Percentiles rank a stretch among this genome's conserved stretches.
These are phyloP conservation scores for Bungarus multicinctus DNA, from an alignment of 2,113 vertebrate species.

Conservation along the genomic window DNA sequence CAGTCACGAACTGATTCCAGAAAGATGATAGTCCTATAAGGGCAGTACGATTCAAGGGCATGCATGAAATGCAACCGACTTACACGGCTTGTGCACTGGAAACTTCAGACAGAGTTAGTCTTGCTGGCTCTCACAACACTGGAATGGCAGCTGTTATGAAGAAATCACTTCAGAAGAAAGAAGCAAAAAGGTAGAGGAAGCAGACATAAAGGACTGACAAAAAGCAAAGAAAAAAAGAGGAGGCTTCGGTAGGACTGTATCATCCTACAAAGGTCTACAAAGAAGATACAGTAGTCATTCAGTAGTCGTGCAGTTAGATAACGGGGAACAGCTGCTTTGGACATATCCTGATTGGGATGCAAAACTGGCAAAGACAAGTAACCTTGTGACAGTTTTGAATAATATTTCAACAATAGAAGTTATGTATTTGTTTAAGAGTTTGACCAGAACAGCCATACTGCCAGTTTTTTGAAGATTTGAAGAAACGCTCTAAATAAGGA, in stretches of 20 bases:
- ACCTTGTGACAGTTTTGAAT: background rate
- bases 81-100: slow-evolving; percentile 10
- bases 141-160: slow-evolving; percentile 30
- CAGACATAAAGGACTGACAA: background rate
- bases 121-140: slow-evolving; percentile 21
- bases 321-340: background rate
- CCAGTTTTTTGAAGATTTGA: background rate
- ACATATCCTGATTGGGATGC: background rate
- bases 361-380: background rate
- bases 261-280: background rate
- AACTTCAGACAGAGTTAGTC: slow-evolving; percentile 34
- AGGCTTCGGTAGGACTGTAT: background rate
- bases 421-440: background rate
- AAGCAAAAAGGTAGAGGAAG: slow-evolving; percentile 21
- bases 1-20: background rate
- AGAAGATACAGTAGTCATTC: background rate
- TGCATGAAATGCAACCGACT: slow-evolving; percentile 23
- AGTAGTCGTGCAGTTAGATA: background rate
- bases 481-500: background rate
- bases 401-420: background rate
- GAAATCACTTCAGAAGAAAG: slow-evolving; percentile 1
- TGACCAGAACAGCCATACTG: background rate
- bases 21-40: background rate
- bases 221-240: background rate
- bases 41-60: background rate